Percentiles rank a stretch among this genome's conserved stretches.
Evolutionary conservation across 2,797 vertebrate genomes (phyloP).

Genomic region (Macropodus opercularis): DNA sequence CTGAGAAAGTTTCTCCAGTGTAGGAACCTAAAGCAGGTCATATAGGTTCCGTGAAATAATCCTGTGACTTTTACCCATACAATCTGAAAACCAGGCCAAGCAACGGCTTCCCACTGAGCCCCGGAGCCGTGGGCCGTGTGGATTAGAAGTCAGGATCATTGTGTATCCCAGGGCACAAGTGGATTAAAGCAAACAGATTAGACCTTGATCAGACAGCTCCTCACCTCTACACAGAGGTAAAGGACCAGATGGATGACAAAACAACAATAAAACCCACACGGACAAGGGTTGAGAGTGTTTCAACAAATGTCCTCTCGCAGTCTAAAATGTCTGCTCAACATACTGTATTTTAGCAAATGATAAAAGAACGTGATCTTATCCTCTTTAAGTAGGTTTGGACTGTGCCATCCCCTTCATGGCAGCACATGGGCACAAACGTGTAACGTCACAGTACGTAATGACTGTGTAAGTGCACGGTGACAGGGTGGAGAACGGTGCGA

Average conservation of each 20-base stretch:
- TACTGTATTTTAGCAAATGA: no score
- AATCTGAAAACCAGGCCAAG: slow-evolving; percentile 1
- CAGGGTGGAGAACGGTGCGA: no score
- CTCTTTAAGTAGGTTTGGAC: no score
- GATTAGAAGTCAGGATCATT: slow-evolving; percentile 36
- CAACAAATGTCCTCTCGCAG: no score
- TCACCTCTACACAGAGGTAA: slow-evolving; percentile 3
- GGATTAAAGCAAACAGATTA: slow-evolving; percentile 61
- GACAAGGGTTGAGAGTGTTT: no score
- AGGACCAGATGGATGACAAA: neutral
- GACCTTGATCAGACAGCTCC: slow-evolving; percentile 21
- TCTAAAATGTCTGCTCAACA: no score
- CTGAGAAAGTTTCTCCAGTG: neutral
- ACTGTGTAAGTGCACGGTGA: no score
- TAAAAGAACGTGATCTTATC: no score
- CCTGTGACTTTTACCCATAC: neutral
- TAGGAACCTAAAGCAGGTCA: neutral
- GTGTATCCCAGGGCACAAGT: slow-evolving; percentile 49
- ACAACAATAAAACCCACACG: neutral
- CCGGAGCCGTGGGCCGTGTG: neutral
- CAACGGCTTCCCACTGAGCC: neutral
- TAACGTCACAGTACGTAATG: no score
- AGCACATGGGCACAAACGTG: no score
- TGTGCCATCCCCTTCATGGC: no score
- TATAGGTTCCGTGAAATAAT: neutral